Evolutionary conservation across 1,140 invertebrate species (phyloP), one percentile per base, ranked within the genome.

Genomic region (Limonius californicus): DNA sequence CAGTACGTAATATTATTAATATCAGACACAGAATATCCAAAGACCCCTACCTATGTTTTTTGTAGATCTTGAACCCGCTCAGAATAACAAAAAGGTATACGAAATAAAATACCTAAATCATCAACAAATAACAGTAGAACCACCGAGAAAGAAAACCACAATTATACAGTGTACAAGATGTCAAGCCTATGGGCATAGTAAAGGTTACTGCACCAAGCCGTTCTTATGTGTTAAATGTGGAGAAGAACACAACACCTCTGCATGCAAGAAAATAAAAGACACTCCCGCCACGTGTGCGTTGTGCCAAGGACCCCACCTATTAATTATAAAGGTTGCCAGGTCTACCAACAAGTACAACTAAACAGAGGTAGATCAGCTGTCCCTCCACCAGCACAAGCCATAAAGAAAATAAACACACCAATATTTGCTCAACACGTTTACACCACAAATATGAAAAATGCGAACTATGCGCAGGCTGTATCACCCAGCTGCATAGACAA

Each of bases 71-170:
- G 64, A 71, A 60, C 72, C 68, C n/a, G 50, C 58, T 11, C 63
- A n/a, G n/a, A n/a, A n/a, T n/a, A n/a, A n/a, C n/a, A n/a, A 65
- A 9, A 76, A 74, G 9, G 77, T 77, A 6, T 77, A 74, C 42
- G 66, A 74, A 8, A 39, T 74, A 9, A 63, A 73, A 53, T 15
- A 67, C 8, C 56, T 78, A 2, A 14, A 64, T 2, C 68, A 76
- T 42, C 64, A 60, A 2, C 67, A 68, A 64, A 66, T 78, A 8
- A 67, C 55, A 58, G 27, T 72, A 14, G 71, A 77, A 68, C 61
- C 72, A 1, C 73, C 72, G 4, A 54, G 43, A n/a, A 69, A 70
- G 59, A 64, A 68, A 21, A n/a, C n/a, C n/a, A n/a, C n/a, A n/a
- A n/a, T n/a, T n/a, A n/a, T n/a, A n/a, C n/a, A n/a, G n/a, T n/a